phyloP scores from a whole-genome alignment of 2,888 invertebrate genomes.

The Nomada lathburiana region DNA sequence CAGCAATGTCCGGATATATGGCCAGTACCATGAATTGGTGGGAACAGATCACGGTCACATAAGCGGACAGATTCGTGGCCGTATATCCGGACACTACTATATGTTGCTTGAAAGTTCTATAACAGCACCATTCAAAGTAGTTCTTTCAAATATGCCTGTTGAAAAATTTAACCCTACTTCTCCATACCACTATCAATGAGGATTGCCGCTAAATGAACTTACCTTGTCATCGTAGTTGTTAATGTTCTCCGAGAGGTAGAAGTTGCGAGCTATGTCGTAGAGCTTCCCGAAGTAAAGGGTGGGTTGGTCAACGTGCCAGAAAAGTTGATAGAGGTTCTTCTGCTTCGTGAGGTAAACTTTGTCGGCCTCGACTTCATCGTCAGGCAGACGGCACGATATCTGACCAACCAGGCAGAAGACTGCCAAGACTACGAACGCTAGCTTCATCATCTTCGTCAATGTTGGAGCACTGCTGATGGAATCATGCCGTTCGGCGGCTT shows the following conservation, averaged over 20 bases:
- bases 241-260: constrained; percentile 70
- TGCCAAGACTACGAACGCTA: constrained; percentile 40
- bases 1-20: too few species aligned
- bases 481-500: not conserved
- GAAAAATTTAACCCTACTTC: not conserved
- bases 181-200: not conserved
- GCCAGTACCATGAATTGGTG: too few species aligned
- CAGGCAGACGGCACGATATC: constrained; percentile 16
- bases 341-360: constrained; percentile 84
- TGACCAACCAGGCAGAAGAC: constrained; percentile 45
- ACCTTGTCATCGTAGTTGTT: constrained; percentile 74
- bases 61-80: too few species aligned
- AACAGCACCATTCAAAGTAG: too few species aligned
- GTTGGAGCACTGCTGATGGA: constrained; percentile 2
- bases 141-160: not conserved
- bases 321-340: constrained; percentile 84
- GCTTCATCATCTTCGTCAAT: constrained; percentile 52
- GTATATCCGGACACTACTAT: too few species aligned
- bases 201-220: not conserved
- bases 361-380: constrained; percentile 63
- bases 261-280: constrained; percentile 73
- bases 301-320: constrained; percentile 84
- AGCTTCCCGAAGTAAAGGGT: constrained; percentile 74
- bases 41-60: too few species aligned
- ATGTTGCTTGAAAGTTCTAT: too few species aligned